phyloP scores from a whole-genome alignment of 2,113 vertebrate species.

The human (Homo sapiens) region GRCh38 chr4:150842001-150842500 shows the following conservation, averaged over 20 bases:
- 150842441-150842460: background rate
- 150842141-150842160: background rate
- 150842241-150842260: background rate
- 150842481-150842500: background rate
- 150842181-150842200: background rate
- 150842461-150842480: constrained; percentile 1
- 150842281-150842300: background rate
- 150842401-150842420: no score
- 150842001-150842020: background rate
- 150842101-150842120: background rate
- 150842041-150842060: background rate
- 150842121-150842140: background rate
- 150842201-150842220: background rate
- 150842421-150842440: no score
- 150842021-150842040: background rate
- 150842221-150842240: background rate
- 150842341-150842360: no score
- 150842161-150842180: background rate
- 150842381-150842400: no score
- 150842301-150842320: background rate
- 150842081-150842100: background rate
- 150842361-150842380: no score
- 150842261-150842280: background rate
- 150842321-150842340: no score
- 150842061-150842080: background rate